These are phyloP conservation scores for Aldabrachelys gigantea DNA, from an alignment of 2,113 vertebrate species.

Conservation along the genomic window DNA sequence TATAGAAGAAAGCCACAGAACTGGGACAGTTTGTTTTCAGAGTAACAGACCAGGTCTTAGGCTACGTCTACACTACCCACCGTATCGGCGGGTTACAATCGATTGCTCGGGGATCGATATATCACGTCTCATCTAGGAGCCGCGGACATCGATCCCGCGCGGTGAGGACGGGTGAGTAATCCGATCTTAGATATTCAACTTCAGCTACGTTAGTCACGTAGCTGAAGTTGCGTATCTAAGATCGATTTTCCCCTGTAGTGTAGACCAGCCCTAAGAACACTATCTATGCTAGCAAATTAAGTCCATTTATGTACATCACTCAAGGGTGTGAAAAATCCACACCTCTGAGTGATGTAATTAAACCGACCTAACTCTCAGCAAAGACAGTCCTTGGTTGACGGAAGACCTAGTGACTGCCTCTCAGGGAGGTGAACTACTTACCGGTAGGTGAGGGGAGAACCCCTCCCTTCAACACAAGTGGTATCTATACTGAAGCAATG, in stretches of 20 bases:
- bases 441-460: neutral
- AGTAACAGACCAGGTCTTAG: neutral
- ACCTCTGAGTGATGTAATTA: neutral
- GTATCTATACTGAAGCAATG: neutral
- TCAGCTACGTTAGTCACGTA: too few species aligned
- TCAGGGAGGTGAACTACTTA: neutral
- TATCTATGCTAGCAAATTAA: neutral
- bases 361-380: neutral
- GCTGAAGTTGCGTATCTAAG: too few species aligned
- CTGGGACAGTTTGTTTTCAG: too few species aligned
- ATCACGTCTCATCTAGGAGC: too few species aligned
- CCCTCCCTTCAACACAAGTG: neutral
- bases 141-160: too few species aligned
- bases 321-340: neutral
- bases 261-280: too few species aligned
- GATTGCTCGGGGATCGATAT: too few species aligned
- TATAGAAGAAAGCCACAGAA: neutral
- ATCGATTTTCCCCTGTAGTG: too few species aligned
- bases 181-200: too few species aligned
- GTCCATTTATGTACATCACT: neutral
- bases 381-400: neutral
- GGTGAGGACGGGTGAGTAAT: too few species aligned
- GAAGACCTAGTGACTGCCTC: neutral
- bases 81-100: too few species aligned
- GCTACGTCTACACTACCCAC: too few species aligned